phyloP scores from a whole-genome alignment of 2,797 vertebrate genomes.

The Streptopelia turtur region DNA sequence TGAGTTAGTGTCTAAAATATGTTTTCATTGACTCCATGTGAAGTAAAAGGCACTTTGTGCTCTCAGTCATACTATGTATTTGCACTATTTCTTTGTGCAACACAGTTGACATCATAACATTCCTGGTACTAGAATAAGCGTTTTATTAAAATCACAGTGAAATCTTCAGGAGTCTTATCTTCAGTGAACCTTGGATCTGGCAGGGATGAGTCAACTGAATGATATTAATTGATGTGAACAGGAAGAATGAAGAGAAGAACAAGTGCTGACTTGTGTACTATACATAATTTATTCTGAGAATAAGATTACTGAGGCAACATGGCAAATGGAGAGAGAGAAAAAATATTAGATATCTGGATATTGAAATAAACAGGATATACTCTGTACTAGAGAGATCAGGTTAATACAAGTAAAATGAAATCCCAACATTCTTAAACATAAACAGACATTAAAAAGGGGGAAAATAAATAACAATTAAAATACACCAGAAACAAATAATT shows the following conservation, averaged over 20 bases:
- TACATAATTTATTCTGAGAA: background rate
- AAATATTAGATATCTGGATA: background rate
- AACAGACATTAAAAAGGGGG: background rate
- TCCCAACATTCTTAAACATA: background rate
- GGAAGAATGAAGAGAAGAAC: slow-evolving; percentile 6
- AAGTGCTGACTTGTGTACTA: background rate
- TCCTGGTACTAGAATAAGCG: background rate
- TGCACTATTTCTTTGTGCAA: background rate
- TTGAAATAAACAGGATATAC: background rate
- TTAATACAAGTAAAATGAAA: background rate
- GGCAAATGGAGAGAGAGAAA: background rate
- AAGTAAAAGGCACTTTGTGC: background rate
- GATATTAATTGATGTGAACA: background rate
- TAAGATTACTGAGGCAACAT: background rate
- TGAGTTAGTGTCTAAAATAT: background rate
- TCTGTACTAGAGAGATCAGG: background rate
- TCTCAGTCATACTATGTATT: background rate
- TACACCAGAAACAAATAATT: background rate
- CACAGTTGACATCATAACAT: background rate
- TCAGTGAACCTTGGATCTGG: background rate
- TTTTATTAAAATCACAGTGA: background rate
- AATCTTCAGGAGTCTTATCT: background rate
- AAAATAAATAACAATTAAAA: background rate
- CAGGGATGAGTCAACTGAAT: background rate
- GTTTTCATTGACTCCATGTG: background rate